Conservation (phyloP, 2,113 vertebrate species). For the Cyprinodon tularosa region DNA sequence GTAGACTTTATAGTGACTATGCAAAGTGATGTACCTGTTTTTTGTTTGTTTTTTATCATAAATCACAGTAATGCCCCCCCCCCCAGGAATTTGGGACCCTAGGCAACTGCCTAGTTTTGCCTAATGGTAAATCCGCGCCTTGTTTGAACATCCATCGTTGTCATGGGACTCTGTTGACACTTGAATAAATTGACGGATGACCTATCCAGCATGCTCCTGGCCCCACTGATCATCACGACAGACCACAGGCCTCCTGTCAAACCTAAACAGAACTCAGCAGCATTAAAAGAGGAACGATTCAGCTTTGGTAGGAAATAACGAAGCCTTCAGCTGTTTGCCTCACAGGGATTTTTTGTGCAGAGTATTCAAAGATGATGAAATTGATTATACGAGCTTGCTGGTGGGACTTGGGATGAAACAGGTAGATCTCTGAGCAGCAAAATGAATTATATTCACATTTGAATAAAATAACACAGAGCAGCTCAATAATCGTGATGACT, state of each 20-base stretch:
- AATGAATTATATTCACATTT: slow-evolving; percentile 1
- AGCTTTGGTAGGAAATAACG: background rate
- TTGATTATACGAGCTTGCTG: background rate
- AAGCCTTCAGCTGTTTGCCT: background rate
- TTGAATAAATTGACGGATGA: background rate
- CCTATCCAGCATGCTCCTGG: too few species aligned
- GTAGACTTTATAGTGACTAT: too few species aligned
- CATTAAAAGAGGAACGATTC: background rate
- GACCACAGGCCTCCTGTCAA: background rate
- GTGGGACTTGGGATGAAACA: background rate
- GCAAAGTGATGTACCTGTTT: too few species aligned
- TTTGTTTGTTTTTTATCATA: too few species aligned
- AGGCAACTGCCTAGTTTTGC: too few species aligned
- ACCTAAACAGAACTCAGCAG: background rate
- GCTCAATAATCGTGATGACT: slow-evolving; percentile 36
- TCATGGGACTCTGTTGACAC: background rate
- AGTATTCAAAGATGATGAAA: background rate
- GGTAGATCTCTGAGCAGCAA: background rate
- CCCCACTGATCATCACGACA: background rate
- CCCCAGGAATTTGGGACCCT: too few species aligned
- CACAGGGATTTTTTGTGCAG: background rate
- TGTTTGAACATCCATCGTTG: too few species aligned
- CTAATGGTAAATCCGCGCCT: too few species aligned
- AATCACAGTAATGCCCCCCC: too few species aligned
- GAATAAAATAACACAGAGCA: slow-evolving; percentile 9